phyloP scores from a whole-genome alignment of 2,113 vertebrate genomes.

The Dissostichus mawsoni region DNA sequence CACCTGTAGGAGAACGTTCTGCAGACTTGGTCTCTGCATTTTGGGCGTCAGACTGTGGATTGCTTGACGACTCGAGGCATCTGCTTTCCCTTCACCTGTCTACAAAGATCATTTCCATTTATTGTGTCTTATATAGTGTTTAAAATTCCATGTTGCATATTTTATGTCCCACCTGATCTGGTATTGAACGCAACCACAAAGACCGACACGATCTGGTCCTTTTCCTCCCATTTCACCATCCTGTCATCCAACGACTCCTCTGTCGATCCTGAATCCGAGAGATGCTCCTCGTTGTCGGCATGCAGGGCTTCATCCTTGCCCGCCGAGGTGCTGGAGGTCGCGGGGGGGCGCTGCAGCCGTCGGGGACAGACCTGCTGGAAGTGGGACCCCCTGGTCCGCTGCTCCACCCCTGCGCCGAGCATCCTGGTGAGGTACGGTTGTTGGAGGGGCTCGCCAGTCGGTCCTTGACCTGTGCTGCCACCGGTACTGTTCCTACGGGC shows the following conservation, averaged over 20 bases:
- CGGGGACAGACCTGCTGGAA: slow-evolving; percentile 61
- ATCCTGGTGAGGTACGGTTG: slow-evolving; percentile 63
- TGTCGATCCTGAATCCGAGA: slow-evolving; percentile 52
- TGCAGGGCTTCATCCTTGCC: slow-evolving; percentile 52
- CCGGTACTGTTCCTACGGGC: slow-evolving; percentile 45
- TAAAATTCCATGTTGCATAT: not conserved
- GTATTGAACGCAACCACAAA: slow-evolving; percentile 95
- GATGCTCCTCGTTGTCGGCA: slow-evolving; percentile 51
- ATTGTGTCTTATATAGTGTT: not conserved
- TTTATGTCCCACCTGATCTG: slow-evolving; percentile 87
- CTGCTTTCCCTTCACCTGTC: not conserved
- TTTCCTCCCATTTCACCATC: slow-evolving; percentile 87
- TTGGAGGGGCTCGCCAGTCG: slow-evolving; percentile 70
- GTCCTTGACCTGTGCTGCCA: slow-evolving; percentile 42
- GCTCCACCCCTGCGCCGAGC: slow-evolving; percentile 77
- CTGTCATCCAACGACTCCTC: slow-evolving; percentile 68
- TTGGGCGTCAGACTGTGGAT: slow-evolving; percentile 25
- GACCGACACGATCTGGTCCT: slow-evolving; percentile 93
- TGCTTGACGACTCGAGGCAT: not conserved
- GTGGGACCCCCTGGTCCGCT: slow-evolving; percentile 72
- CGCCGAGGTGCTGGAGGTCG: slow-evolving; percentile 58
- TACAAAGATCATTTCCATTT: not conserved
- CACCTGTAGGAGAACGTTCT: slow-evolving; percentile 64
- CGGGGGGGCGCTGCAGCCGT: slow-evolving; percentile 69
- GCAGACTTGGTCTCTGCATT: slow-evolving; percentile 39